A percentile compares a stretch with the other conserved stretches of the same genome.
These are phyloP conservation scores for Drosophila aff. DNA, from an alignment of 1,140 invertebrate genomes.

Conservation along the genomic window DNA sequence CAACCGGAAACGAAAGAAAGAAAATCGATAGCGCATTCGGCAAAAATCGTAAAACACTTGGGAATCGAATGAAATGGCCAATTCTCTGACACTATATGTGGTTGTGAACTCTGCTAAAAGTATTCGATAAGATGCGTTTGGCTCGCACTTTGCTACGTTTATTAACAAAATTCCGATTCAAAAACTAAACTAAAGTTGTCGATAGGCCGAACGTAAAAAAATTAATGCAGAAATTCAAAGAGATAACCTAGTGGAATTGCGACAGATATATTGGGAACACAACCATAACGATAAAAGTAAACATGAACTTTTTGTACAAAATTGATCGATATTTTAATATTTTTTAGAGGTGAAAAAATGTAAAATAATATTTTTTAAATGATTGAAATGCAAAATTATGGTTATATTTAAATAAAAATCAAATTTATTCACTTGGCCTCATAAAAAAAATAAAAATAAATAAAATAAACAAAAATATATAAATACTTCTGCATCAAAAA, in stretches of 20 bases:
- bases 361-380: no score
- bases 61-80: not conserved
- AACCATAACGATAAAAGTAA: not conserved
- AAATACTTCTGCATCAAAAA: no score
- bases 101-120: not conserved
- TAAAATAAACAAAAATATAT: no score
- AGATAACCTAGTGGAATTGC: no score
- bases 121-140: not conserved
- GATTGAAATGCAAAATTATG: no score
- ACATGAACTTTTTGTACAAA: not conserved
- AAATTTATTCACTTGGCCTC: no score
- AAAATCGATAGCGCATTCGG: conserved; percentile 25
- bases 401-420: no score
- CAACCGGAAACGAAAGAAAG: conserved; percentile 41
- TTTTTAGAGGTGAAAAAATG: no score
- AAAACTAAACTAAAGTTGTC: not conserved
- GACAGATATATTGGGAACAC: not conserved
- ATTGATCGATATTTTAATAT: no score
- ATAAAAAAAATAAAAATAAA: no score
- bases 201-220: not conserved
- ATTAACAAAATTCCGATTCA: not conserved
- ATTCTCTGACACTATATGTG: not conserved
- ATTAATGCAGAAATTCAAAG: not conserved
- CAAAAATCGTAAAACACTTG: not conserved
- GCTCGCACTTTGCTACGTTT: no score